Conservation (phyloP, 2,888 invertebrate genomes). For the Dolichopus griseipennis region DNA sequence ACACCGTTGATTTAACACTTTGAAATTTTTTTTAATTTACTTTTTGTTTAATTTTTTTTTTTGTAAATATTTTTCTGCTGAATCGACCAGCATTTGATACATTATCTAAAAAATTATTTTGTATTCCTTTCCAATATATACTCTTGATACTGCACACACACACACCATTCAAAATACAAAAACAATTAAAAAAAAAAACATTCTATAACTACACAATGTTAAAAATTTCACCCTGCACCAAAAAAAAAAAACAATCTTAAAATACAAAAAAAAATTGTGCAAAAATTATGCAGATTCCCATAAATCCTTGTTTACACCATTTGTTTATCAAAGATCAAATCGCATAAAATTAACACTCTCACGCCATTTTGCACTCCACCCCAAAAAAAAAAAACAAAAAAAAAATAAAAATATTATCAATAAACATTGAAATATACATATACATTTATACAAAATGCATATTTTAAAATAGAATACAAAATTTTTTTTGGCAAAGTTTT, state of each 20-base stretch:
- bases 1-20: neutral
- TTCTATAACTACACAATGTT: neutral
- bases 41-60: neutral
- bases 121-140: neutral
- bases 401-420: no score
- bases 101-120: neutral
- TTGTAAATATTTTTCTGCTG: neutral
- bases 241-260: neutral
- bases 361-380: no score
- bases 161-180: neutral
- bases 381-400: no score
- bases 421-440: no score
- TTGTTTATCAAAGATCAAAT: conserved; percentile 2
- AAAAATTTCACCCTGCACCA: neutral
- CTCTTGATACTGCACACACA: no score
- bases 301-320: neutral
- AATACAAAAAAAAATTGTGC: neutral
- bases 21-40: neutral
- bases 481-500: no score
- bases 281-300: neutral
- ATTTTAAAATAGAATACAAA: no score
- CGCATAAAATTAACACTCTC: neutral
- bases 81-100: neutral
- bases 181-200: neutral
- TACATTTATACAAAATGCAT: no score